Evolutionary conservation across 37 sponge, comb jelly and placozoan species (phyloP).

Genomic region (Ephydatia muelleri): DNA sequence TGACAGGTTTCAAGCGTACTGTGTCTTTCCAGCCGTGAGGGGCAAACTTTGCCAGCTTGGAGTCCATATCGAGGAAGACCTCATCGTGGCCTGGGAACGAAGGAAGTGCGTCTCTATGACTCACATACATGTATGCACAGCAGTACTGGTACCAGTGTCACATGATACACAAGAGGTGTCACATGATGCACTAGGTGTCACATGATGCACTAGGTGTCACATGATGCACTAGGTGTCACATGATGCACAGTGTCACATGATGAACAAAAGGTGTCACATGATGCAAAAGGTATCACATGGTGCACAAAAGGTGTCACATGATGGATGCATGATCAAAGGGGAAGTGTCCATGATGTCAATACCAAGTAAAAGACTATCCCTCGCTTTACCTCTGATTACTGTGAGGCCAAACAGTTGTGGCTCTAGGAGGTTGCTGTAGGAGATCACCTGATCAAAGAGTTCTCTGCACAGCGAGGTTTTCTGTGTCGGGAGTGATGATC

Average conservation of each 20-base stretch:
- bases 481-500: not conserved
- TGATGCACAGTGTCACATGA: too few species aligned
- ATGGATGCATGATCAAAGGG: too few species aligned
- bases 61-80: constrained; percentile 71
- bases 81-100: constrained; percentile 47
- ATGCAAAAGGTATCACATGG: too few species aligned
- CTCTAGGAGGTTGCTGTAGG: constrained; percentile 54
- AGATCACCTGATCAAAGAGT: constrained; percentile 54
- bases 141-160: not conserved
- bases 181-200: too few species aligned
- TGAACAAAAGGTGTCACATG: too few species aligned
- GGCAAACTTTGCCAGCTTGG: constrained; percentile 72
- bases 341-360: too few species aligned
- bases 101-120: not conserved
- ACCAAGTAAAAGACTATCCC: not conserved
- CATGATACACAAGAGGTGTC: not conserved
- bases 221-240: too few species aligned
- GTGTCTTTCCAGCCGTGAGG: constrained; percentile 60
- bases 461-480: constrained; percentile 48
- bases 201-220: too few species aligned
- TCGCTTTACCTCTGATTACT: constrained; percentile 28
- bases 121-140: not conserved
- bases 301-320: too few species aligned
- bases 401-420: constrained; percentile 66
- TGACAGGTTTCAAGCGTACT: constrained; percentile 27